phyloP scores from a whole-genome alignment of 2,113 vertebrate genomes.

The Eudyptes chrysolophus region DNA sequence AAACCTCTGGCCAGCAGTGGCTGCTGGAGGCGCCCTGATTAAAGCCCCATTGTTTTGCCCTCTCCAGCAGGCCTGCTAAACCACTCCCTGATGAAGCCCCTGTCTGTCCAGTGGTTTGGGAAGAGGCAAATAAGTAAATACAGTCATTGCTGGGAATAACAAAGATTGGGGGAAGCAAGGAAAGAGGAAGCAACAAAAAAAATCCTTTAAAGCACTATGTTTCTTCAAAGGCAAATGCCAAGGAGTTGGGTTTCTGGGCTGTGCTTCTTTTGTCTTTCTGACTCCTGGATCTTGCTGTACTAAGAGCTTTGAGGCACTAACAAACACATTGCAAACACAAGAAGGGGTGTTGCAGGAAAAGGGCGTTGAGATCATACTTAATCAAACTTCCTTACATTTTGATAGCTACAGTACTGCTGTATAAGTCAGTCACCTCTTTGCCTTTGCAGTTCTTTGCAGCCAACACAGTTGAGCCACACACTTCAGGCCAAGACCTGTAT shows the following conservation, averaged over 20 bases:
- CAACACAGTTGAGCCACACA: not conserved
- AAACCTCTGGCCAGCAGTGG: conserved; percentile 30
- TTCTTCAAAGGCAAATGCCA: conserved; percentile 24
- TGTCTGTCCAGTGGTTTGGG: conserved; percentile 5
- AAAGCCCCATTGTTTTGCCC: conserved; percentile 60
- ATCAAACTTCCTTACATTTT: conserved; percentile 63
- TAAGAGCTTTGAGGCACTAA: conserved; percentile 36
- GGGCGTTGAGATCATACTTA: conserved; percentile 43
- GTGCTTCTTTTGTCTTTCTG: conserved; percentile 24
- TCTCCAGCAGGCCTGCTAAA: not conserved
- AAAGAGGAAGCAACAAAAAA: conserved; percentile 27
- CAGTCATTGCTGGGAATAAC: not conserved
- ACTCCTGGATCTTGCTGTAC: conserved; percentile 38
- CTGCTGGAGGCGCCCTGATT: conserved; percentile 34
- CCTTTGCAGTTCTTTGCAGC: not conserved
- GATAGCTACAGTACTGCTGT: not conserved
- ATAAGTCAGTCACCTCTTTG: not conserved
- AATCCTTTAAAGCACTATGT: not conserved
- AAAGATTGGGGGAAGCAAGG: not conserved
- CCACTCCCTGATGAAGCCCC: not conserved
- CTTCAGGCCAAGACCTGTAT: not conserved
- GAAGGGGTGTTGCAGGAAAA: conserved; percentile 58
- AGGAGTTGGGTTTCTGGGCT: not conserved
- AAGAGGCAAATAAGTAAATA: conserved; percentile 30
- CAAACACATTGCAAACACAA: conserved; percentile 36